Conservation (phyloP, 1,140 invertebrate species). For the Neodiprion fabricii region DNA sequence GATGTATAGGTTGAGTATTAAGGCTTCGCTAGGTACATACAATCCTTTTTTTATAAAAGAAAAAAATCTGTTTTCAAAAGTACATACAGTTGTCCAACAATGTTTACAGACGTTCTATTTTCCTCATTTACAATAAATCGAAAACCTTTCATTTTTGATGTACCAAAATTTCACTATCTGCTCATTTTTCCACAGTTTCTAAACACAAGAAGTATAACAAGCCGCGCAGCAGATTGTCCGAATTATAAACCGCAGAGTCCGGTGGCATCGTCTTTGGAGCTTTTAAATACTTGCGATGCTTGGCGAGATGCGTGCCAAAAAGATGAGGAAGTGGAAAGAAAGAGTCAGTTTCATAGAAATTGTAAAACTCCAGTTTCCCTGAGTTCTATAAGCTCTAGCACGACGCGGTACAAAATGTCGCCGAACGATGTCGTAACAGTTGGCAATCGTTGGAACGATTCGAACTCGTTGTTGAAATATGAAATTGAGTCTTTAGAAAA, state of each 20-base stretch:
- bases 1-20: too few species aligned
- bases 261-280: background rate
- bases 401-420: background rate
- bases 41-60: too few species aligned
- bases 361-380: background rate
- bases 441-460: background rate
- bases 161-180: background rate
- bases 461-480: background rate
- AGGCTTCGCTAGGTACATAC: too few species aligned
- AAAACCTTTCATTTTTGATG: too few species aligned
- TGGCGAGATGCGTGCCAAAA: background rate
- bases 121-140: too few species aligned
- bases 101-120: too few species aligned
- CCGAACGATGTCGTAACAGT: background rate
- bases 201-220: background rate
- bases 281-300: background rate
- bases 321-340: background rate
- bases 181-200: background rate
- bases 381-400: background rate
- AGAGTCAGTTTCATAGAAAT: background rate
- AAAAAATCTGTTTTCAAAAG: too few species aligned
- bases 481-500: slow-evolving; percentile 20
- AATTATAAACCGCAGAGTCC: background rate
- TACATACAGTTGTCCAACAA: too few species aligned
- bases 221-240: background rate